Base-by-base conservation (phyloP, 2,113 vertebrate species). In the Probosciger aterrimus region DNA sequence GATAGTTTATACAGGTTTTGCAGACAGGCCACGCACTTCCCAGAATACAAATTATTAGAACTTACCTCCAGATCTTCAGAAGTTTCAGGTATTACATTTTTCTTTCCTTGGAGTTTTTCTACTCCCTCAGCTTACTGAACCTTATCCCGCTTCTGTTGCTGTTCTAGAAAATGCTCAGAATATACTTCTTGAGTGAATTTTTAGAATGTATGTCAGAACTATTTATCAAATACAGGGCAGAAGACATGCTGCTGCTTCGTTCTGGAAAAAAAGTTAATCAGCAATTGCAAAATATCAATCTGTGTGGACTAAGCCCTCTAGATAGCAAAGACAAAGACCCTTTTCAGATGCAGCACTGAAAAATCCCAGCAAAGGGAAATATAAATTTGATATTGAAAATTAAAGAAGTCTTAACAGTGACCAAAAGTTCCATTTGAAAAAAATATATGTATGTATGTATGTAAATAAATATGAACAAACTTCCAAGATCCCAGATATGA, bases 1-100 rank as follows among this genome's bases (percentile, higher is more conserved):
- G 14, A 68, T 37, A 53, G 22, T 76, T 91, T 47, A 82, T 19
- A 62, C 39, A 77, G 7, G 3, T 46, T 90, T 93, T 83, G 11
- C 80, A 94, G 37, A 64, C 19, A 53, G 37, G 33, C 43, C 57
- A 33, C n/a, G 47, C 4, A 16, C 37, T 88, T 75, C 43, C 17
- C 31, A 85, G 91, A 93, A 95, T 55, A 92, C 8, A 85, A 80
- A 80, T 74, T 64, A 82, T 80, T 80, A 90, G 37, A n/a, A 75
- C 6, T 68, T 77, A 60, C n/a, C 9, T 44, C 41, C 2, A 14
- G 82, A 64, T 68, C 44, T 65, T 88, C 33, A 47, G 10, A 43
- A 80, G 17, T 82, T 92, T 65, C 35, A 49, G 7, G 7, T 19
- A 50, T 11, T 62, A n/a, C 3, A 27, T 82, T 43, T 80, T 28